These are phyloP conservation scores for Mesembrinibis cayennensis DNA, from an alignment of 2,113 vertebrate species.

Conservation along the genomic window DNA sequence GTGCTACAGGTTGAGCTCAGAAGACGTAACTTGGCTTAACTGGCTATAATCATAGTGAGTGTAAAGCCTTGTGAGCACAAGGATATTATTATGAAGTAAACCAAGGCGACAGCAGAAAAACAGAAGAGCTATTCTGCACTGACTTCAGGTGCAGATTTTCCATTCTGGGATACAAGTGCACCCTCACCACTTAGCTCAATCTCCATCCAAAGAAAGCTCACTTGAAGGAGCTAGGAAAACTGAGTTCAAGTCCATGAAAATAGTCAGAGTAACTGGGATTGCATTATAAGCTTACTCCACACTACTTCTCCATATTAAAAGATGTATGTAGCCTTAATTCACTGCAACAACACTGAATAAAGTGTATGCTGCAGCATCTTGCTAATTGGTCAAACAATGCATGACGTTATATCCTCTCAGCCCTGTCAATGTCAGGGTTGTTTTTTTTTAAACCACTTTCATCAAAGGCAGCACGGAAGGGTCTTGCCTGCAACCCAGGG, in stretches of 20 bases:
- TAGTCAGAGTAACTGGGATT: background rate
- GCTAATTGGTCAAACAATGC: background rate
- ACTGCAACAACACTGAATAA: background rate
- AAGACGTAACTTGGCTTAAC: background rate
- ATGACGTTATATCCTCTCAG: background rate
- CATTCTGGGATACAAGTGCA: background rate
- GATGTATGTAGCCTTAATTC: background rate
- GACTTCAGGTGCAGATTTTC: background rate
- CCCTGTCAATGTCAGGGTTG: background rate
- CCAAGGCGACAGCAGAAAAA: background rate
- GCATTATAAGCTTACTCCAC: background rate
- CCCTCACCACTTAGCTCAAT: background rate
- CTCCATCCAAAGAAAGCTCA: background rate
- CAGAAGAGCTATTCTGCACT: background rate
- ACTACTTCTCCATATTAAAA: background rate
- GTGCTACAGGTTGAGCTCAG: background rate
- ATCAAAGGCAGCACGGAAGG: background rate
- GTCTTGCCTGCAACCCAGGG: background rate
- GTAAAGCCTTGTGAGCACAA: background rate
- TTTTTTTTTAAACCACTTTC: background rate
- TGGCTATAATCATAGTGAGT: background rate
- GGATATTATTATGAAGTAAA: background rate
- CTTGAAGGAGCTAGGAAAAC: background rate
- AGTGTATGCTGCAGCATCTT: background rate
- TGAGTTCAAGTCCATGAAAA: background rate